Evolutionary conservation across 2,113 vertebrate genomes (phyloP), one percentile per base, ranked within the genome.

Genomic region (Podilymbus podiceps): DNA sequence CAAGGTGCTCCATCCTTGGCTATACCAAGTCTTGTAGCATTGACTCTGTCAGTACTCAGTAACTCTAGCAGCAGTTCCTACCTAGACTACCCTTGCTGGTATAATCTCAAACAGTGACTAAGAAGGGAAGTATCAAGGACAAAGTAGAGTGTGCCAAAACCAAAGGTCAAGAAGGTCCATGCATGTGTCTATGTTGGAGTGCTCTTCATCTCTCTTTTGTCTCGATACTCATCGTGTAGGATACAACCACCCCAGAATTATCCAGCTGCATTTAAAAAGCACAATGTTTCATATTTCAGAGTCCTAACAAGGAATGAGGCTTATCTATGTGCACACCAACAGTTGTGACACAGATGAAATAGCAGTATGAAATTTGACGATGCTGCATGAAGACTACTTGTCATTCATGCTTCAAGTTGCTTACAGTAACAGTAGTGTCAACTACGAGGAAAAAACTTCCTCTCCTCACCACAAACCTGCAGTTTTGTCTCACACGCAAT

Each of bases 401-500:
- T 59, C 52, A 67, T 16, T 87, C 52, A 55, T 11, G 18, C 56
- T 85, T 62, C 52, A 60, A 58, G 72, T 15, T 84, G 40, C 46
- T 91, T 93, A 42, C 47, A 79, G 1, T 44, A 81, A 90, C 42
- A 81, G 28, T 24, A 62, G 24, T 7, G 33, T 81, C 80, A 85
- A 9, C 58, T 38, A 85, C 33, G 22, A 60, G 40, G 30, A 85
- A 67, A 23, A 85, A 76, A 8, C 30, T 25, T 87, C 44, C 83
- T 69, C 25, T 88, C 20, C 44, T 40, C 18, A 72, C 46, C 35
- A 69, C 0, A 0, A 89, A 86, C 31, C 9, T 0, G 0, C 9
- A 62, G 46, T 31, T 89, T 74, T 53, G 33, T 63, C 44, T 91
- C 69, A 49, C 35, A 89, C 50, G 40, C 50, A 81, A 64, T 24